Base-by-base conservation (phyloP, 2,113 vertebrate genomes). In the Macroglossus sobrinus region DNA sequence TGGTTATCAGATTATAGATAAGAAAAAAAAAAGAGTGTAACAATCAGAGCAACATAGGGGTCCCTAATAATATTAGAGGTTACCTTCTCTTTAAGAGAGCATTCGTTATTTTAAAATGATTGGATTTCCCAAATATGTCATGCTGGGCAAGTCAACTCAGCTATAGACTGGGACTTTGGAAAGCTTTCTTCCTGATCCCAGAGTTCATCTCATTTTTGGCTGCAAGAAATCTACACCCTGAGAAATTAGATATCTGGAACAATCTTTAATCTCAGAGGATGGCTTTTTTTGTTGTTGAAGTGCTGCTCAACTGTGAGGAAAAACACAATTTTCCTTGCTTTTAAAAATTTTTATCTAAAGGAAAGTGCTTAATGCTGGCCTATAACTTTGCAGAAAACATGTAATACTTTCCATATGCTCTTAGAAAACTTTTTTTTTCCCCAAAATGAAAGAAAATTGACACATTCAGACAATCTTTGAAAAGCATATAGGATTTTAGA, bases 1-100 rank as follows among this genome's bases (percentile, higher is more conserved):
- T 81, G 92, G 13, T 95, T 94, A 74, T 78, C 84, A 72, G 92
- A 95, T 92, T 96, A 74, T 24, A 89, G 76, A 76, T 95, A 95
- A 97, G 84, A 95, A 76, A 78, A 95, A 76, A 78, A 72, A 91
- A 95, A 84, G 84, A 80, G 63, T 81, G 1, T 79, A 88, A 93
- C 53, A 93, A 47, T 72, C 86, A 95, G 33, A 92, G 50, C 30
- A 35, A 76, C 43, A 59, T 43, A 12, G 14, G 45, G 35, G 35
- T 84, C 90, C 75, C 84, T 95, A 96, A 93, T 90, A 79, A 87
- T 74, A 93, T 92, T 74, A 85, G 30, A 95, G 69, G 47, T 88
- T 93, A 68, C 85, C 33, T 93, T 92, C 45, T 85, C 61, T 81
- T 97, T 57, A 80, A 96, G 59, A 87, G 45, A 88, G 68, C 22